A percentile compares a stretch with the other conserved stretches of the same genome.
phyloP scores from a whole-genome alignment of 2,113 vertebrate genomes.

The Pseudopodoces humilis region DNA sequence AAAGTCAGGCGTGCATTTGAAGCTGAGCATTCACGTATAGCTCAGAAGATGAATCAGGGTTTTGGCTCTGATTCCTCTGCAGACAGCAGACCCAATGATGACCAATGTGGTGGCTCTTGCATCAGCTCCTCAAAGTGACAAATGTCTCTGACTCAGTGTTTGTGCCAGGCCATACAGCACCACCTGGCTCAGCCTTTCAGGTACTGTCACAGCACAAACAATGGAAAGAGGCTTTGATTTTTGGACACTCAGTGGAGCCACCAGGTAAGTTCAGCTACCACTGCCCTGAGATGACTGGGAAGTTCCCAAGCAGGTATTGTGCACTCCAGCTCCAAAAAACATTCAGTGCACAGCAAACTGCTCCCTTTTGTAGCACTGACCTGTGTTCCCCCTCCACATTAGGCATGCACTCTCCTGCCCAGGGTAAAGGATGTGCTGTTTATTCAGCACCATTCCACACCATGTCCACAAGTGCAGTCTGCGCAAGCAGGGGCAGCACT shows the following conservation, averaged over 20 bases:
- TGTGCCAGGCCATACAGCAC: not conserved
- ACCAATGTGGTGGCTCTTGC: not conserved
- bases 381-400: not conserved
- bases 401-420: not conserved
- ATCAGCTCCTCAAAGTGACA: not conserved
- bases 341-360: not conserved
- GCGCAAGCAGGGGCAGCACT: not conserved
- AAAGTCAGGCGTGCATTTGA: not conserved
- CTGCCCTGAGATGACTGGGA: not conserved
- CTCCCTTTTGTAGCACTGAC: not conserved
- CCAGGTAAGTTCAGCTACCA: not conserved
- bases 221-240: not conserved
- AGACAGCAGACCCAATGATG: not conserved
- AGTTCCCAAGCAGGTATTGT: not conserved
- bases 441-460: not conserved
- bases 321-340: not conserved
- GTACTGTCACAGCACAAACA: not conserved
- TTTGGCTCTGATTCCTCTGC: not conserved
- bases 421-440: accelerated
- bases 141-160: not conserved
- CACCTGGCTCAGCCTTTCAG: not conserved
- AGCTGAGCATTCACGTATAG: not conserved
- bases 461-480: not conserved
- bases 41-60: not conserved
- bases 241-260: not conserved